Conservation (phyloP, 2,888 invertebrate species). For the Malthinus flaveolus region DNA sequence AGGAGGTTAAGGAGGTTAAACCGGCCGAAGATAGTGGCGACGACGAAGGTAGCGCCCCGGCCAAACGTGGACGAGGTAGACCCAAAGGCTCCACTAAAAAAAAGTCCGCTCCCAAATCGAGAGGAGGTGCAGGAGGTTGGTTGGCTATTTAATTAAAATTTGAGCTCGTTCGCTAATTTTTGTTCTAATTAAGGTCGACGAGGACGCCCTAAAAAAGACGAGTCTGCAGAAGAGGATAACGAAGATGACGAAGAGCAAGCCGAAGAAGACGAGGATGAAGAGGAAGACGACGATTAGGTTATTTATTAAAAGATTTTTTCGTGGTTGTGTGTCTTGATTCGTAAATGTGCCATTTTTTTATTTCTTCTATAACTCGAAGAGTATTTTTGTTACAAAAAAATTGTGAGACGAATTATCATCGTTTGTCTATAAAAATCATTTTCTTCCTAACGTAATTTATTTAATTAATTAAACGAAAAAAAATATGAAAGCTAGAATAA, state of each 20-base stretch:
- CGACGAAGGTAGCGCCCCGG: neutral
- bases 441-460: no score
- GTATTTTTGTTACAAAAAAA: no score
- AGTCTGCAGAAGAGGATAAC: neutral
- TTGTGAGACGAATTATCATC: no score
- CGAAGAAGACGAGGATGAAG: neutral
- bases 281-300: neutral
- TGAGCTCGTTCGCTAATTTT: neutral
- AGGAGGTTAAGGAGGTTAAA: constrained; percentile 1
- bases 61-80: neutral
- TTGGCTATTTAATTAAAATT: neutral
- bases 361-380: no score
- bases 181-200: neutral
- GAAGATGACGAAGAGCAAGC: neutral
- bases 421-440: no score
- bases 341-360: constrained; percentile 1
- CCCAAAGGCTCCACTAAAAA: neutral
- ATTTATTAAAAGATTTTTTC: neutral
- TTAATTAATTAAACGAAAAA: no score
- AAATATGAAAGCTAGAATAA: no score
- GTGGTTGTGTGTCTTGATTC: neutral
- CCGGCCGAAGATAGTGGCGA: constrained; percentile 1
- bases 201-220: constrained; percentile 3
- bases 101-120: neutral
- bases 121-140: neutral